Percentiles rank a stretch among this genome's conserved stretches.
These are phyloP conservation scores for Cossypha dichroa DNA, from an alignment of 2,797 vertebrate species.

Conservation along the genomic window DNA sequence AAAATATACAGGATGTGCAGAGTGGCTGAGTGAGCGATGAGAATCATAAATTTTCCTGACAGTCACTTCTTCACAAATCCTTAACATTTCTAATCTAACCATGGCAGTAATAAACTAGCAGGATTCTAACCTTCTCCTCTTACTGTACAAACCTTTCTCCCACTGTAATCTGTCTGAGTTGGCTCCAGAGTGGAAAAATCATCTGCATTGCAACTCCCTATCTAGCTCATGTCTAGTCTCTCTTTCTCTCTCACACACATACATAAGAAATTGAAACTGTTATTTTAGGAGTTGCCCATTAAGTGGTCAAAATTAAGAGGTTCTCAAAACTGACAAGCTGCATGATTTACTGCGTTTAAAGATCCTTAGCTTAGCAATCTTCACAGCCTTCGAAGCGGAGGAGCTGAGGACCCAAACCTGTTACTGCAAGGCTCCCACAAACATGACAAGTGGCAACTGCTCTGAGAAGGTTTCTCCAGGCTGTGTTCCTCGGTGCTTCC, in stretches of 20 bases:
- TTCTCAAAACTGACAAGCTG: neutral
- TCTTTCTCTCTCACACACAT: neutral
- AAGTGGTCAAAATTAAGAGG: slow-evolving; percentile 41
- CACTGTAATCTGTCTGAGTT: slow-evolving; percentile 6
- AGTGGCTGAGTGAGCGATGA: slow-evolving; percentile 52
- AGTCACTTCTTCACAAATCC: slow-evolving; percentile 54
- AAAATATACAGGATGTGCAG: slow-evolving; percentile 66
- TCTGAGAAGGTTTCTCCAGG: neutral
- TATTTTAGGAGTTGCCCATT: slow-evolving; percentile 29
- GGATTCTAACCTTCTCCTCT: slow-evolving; percentile 49
- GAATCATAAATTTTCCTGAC: slow-evolving; percentile 61
- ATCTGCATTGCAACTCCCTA: slow-evolving; percentile 32
- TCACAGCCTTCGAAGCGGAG: neutral
- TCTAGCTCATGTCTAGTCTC: slow-evolving; percentile 28
- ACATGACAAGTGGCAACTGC: slow-evolving; percentile 19
- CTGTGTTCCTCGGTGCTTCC: slow-evolving; percentile 35
- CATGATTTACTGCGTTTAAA: slow-evolving; percentile 8
- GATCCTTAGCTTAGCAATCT: neutral
- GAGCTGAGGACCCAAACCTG: slow-evolving; percentile 9
- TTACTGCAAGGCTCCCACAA: slow-evolving; percentile 8
- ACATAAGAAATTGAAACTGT: slow-evolving; percentile 1
- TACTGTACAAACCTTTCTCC: slow-evolving; percentile 40
- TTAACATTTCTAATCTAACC: slow-evolving; percentile 56
- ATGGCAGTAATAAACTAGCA: slow-evolving; percentile 49
- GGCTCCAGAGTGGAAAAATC: slow-evolving; percentile 38